Evolutionary conservation across 2,797 vertebrate genomes (phyloP).

Genomic region (Lycodopsis pacificus): DNA sequence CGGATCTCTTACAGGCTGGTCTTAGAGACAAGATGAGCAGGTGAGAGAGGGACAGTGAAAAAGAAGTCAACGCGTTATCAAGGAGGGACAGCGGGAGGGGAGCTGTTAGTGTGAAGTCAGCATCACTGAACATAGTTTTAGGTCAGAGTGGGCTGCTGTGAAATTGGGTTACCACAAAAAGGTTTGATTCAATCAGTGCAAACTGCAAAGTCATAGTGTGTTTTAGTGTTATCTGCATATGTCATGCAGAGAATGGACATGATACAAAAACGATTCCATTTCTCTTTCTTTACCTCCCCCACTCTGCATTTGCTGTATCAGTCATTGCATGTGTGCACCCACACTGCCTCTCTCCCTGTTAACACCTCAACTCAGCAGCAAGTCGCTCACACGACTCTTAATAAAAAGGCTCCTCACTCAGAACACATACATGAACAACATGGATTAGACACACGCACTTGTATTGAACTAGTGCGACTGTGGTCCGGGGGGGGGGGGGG

Average conservation of each 20-base stretch:
- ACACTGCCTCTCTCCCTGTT: slow-evolving; percentile 33
- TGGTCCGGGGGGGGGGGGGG: slow-evolving; percentile 56
- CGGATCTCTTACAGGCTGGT: background rate
- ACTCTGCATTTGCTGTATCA: slow-evolving; percentile 39
- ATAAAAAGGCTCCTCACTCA: slow-evolving; percentile 25
- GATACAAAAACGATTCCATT: background rate
- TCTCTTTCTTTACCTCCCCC: slow-evolving; percentile 2
- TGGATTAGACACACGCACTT: slow-evolving; percentile 22
- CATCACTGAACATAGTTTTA: slow-evolving; percentile 49
- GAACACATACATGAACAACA: slow-evolving; percentile 31
- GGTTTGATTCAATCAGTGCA: slow-evolving; percentile 42
- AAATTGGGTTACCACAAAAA: slow-evolving; percentile 60
- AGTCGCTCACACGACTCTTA: slow-evolving; percentile 20
- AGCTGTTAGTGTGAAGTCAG: slow-evolving; percentile 45
- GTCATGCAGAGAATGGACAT: slow-evolving; percentile 23
- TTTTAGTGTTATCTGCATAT: slow-evolving; percentile 30
- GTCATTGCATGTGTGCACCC: slow-evolving; percentile 38
- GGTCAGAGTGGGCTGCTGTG: slow-evolving; percentile 51
- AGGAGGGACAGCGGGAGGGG: background rate
- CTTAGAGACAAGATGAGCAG: background rate
- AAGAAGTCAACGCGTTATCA: background rate
- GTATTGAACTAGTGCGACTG: slow-evolving; percentile 35
- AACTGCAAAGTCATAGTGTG: slow-evolving; percentile 27
- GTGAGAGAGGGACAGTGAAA: background rate
- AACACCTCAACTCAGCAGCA: slow-evolving; percentile 41